These are phyloP conservation scores for Gymnodraco acuticeps DNA, from an alignment of 2,797 vertebrate species.

Conservation along the genomic window DNA sequence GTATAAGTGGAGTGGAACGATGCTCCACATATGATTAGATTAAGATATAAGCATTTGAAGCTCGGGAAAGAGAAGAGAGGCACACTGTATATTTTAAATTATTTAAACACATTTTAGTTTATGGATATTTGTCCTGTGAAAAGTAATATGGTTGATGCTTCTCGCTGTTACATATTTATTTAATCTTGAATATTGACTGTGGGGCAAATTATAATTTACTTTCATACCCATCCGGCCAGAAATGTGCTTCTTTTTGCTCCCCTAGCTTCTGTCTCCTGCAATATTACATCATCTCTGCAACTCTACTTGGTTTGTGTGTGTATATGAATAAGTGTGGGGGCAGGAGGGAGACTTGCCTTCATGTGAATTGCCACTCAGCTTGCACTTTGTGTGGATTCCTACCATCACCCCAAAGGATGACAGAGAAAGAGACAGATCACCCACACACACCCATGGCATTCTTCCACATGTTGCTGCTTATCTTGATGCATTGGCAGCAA, in stretches of 20 bases:
- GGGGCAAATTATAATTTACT: not conserved
- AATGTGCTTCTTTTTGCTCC: slow-evolving; percentile 8
- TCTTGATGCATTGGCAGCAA: slow-evolving; percentile 27
- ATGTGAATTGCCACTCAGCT: slow-evolving; percentile 35
- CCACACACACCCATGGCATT: slow-evolving; percentile 16
- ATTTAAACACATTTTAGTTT: slow-evolving; percentile 2
- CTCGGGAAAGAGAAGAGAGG: not conserved
- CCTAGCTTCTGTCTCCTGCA: slow-evolving; percentile 10
- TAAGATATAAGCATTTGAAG: slow-evolving; percentile 17
- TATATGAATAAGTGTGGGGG: slow-evolving; percentile 15
- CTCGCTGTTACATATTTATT: slow-evolving; percentile 11
- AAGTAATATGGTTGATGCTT: not conserved
- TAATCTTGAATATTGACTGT: slow-evolving; percentile 26
- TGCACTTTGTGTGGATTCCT: slow-evolving; percentile 19
- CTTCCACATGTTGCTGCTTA: slow-evolving; percentile 33
- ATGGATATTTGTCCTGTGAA: not conserved
- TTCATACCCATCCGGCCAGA: slow-evolving; percentile 6
- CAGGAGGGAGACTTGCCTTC: slow-evolving; percentile 18
- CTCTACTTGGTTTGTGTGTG: slow-evolving; percentile 15
- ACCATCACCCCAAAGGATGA: slow-evolving; percentile 8
- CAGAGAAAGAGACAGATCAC: slow-evolving; percentile 25
- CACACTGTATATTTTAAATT: not conserved
- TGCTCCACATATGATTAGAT: slow-evolving; percentile 29
- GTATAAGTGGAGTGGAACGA: slow-evolving; percentile 27
- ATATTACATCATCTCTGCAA: slow-evolving; percentile 40